Base-by-base conservation (phyloP, 1,140 invertebrate species). In the Tetramorium parvispinum region DNA sequence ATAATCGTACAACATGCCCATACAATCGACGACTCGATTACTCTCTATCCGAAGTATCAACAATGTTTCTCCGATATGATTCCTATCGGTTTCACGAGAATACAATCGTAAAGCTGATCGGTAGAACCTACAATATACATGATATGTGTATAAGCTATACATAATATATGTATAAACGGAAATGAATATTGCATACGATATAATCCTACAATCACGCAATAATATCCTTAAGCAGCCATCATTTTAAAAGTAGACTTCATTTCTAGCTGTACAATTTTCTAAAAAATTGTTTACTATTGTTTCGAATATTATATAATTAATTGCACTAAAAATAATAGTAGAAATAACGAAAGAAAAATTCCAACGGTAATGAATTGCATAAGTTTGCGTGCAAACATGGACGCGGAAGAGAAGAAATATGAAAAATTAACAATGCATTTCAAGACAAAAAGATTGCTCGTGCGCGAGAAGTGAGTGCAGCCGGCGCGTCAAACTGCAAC, bases 11-110 rank as follows among this genome's bases (percentile, higher is more conserved):
- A 57, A 76, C 40, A n/a, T 59, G 16, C n/a, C 24, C 3, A 53
- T 11, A 2, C 11, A 16, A n/a, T 3, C 43, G n/a, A 63, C 27
- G n/a, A 66, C 7, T 24, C 24, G 16, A 77, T 77, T 77, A 77
- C 7, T 43, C 21, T 59, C 7, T 51, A 78, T 63, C 24, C 24
- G 10, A 78, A 78, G 11, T 53, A 85, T 63, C 46, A 77, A 85
- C 43, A 32, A 59, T 27, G 51, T 63, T 85, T 85, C 57, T n/a
- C 21, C 73, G 24, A 85, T 66, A 57, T 40, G 16, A 78, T 55
- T 32, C 49, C 49, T 51, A 51, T 51, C 49, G 13, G 10, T 46
- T 46, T 46, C 46, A 46, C 32, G 63, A 4, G 3, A 53, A 71
- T 8, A 18, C 46, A 46, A 70, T 46, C 55, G 55, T 49, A 27